Evolutionary conservation across 92 coral and sea anemone genomes (phyloP).

Genomic region (Chrysogorgia sp.): DNA sequence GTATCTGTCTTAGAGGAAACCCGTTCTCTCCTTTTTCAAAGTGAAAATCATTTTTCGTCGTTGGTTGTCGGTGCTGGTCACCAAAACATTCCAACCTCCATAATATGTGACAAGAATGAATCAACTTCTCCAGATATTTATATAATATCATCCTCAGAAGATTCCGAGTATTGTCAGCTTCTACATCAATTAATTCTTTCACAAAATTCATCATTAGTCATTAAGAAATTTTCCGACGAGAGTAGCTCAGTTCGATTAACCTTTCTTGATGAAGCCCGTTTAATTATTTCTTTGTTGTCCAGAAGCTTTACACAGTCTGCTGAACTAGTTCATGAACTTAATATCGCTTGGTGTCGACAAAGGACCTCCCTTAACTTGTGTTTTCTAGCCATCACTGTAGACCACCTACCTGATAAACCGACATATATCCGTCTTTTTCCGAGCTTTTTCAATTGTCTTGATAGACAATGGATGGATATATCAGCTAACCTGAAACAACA

Average conservation of each 20-base stretch:
- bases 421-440: conserved; percentile 78
- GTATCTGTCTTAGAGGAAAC: conserved; percentile 12
- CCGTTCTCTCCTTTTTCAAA: conserved; percentile 25
- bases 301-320: conserved; percentile 65
- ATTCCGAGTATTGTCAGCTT: conserved; percentile 11
- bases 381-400: conserved; percentile 67
- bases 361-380: conserved; percentile 65
- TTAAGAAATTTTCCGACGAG: conserved; percentile 8
- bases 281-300: conserved; percentile 73
- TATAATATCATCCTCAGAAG: conserved; percentile 23
- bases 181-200: not conserved
- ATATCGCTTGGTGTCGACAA: conserved; percentile 85
- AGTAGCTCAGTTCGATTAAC: conserved; percentile 72
- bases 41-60: conserved; percentile 18
- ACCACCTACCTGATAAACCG: conserved; percentile 72
- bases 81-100: not conserved
- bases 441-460: conserved; percentile 45
- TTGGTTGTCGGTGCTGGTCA: conserved; percentile 1
- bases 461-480: not conserved
- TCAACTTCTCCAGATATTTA: conserved; percentile 10
- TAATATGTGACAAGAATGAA: not conserved
- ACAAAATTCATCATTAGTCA: not conserved
- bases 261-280: conserved; percentile 72
- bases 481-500: not conserved
- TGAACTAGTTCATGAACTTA: conserved; percentile 86